Conservation (phyloP, 2,797 vertebrate genomes). For the Coluber constrictor region DNA sequence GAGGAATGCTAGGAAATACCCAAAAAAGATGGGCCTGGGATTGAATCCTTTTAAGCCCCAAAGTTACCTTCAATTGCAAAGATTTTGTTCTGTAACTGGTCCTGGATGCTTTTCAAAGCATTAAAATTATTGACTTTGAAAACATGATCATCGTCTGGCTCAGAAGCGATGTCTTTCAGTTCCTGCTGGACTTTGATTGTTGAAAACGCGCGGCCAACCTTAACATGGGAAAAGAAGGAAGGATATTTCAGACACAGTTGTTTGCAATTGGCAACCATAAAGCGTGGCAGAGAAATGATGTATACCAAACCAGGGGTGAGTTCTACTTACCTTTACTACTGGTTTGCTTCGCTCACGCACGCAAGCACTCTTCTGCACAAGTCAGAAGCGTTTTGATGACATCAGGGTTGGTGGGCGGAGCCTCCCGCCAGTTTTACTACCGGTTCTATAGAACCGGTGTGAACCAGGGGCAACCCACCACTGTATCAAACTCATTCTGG, state of each 20-base stretch:
- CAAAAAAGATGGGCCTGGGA: neutral
- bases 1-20: neutral
- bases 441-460: too few species aligned
- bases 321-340: too few species aligned
- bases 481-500: neutral
- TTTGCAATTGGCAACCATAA: neutral
- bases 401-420: too few species aligned
- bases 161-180: slow-evolving; percentile 49
- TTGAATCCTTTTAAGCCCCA: neutral
- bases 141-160: slow-evolving; percentile 25
- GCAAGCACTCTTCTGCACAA: too few species aligned
- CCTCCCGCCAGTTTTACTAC: too few species aligned
- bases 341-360: too few species aligned
- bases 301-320: neutral
- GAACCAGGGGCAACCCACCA: too few species aligned
- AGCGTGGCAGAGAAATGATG: neutral
- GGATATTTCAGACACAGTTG: neutral
- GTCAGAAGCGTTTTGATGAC: too few species aligned
- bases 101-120: slow-evolving; percentile 53
- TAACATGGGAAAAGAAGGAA: neutral
- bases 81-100: slow-evolving; percentile 64
- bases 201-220: slow-evolving; percentile 61
- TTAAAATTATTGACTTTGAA: slow-evolving; percentile 60
- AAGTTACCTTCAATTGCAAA: slow-evolving; percentile 63
- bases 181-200: neutral